Evolutionary conservation across 2,113 vertebrate genomes (phyloP).

Genomic region (Festucalex cinctus): DNA sequence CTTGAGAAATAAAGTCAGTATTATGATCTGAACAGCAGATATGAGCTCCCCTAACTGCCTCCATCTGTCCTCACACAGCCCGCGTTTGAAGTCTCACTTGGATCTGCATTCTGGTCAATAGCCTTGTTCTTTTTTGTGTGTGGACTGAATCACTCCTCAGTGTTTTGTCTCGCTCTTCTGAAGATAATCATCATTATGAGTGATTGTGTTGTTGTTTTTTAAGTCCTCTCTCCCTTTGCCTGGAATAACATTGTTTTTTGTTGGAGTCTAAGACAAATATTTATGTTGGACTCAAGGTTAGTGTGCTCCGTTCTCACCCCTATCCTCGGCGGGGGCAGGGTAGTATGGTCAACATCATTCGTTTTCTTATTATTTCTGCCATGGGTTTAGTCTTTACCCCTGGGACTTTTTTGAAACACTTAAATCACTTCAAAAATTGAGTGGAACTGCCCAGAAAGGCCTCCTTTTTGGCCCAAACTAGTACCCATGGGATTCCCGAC

Average conservation of each 20-base stretch:
- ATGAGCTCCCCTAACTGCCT: constrained; percentile 61
- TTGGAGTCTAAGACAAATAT: constrained; percentile 61
- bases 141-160: constrained; percentile 21
- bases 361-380: constrained; percentile 22
- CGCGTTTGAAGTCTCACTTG: constrained; percentile 53
- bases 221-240: constrained; percentile 11
- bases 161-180: constrained; percentile 24
- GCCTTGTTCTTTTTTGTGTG: constrained; percentile 36
- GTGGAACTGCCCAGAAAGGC: neutral
- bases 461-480: neutral
- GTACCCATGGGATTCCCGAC: neutral
- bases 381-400: constrained; percentile 1
- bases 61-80: constrained; percentile 60
- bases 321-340: constrained; percentile 4
- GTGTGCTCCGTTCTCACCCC: constrained; percentile 26
- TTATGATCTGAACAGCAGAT: constrained; percentile 62
- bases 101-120: constrained; percentile 41
- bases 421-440: neutral
- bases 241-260: constrained; percentile 14
- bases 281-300: constrained; percentile 47
- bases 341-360: constrained; percentile 13
- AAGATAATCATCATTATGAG: constrained; percentile 41
- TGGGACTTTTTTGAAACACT: constrained; percentile 1
- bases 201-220: constrained; percentile 16
- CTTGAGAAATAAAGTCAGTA: constrained; percentile 59